These are phyloP conservation scores for Latrodectus geometricus DNA, from an alignment of 1,140 invertebrate genomes.

Conservation along the genomic window DNA sequence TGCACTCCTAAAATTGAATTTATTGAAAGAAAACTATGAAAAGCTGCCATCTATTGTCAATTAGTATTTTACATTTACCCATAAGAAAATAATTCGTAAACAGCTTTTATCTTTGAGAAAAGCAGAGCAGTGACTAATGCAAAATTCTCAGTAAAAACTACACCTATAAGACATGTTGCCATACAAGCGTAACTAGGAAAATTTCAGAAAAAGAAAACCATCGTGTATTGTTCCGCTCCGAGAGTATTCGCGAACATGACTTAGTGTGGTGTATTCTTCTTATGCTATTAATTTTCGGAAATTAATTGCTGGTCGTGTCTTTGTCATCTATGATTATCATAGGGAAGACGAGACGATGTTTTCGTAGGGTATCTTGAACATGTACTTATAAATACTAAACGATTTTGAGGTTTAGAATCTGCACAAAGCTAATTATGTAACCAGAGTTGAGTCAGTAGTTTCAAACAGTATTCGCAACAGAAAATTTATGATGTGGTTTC, in stretches of 20 bases:
- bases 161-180: background rate
- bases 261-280: constrained; percentile 1
- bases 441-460: too few species aligned
- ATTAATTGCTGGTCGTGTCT: background rate
- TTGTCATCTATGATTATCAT: background rate
- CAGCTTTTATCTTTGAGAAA: too few species aligned
- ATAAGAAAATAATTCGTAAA: too few species aligned
- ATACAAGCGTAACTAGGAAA: background rate
- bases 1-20: too few species aligned
- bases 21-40: too few species aligned
- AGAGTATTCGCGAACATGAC: background rate
- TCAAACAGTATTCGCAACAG: too few species aligned
- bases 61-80: too few species aligned
- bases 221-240: background rate
- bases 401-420: background rate
- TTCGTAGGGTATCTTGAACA: background rate
- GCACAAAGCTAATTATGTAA: background rate
- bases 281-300: background rate
- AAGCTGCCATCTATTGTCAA: too few species aligned
- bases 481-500: too few species aligned
- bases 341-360: background rate
- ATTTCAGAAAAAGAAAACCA: background rate
- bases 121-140: too few species aligned
- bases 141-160: background rate
- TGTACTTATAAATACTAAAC: background rate